Evolutionary conservation across 2,797 vertebrate genomes (phyloP), one percentile per base, ranked within the genome.

Genomic region (Arctocebus calabarensis): DNA sequence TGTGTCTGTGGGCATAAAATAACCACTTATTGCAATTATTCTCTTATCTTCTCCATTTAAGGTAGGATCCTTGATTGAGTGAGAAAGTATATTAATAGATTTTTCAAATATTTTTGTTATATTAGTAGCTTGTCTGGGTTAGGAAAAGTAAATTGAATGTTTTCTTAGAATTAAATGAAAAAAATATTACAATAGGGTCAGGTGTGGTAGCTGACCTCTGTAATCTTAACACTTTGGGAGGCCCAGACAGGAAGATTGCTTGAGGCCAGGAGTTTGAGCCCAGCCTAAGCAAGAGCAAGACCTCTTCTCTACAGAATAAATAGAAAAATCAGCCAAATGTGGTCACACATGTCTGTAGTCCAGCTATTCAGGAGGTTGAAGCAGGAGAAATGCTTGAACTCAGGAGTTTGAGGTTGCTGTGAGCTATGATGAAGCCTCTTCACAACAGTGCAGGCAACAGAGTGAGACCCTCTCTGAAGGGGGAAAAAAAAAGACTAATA

Each of bases 91-190:
- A 43, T 16, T 70, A 85, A 64, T 82, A 64, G 12, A 70, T 87
- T 92, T 94, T 95, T 88, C 37, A 95, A 92, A 82, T 2, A 43
- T 32, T 81, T 86, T 73, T 84, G 7, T 91, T 89, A 45, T 20
- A 59, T 14, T 82, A 52, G 2, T 52, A 81, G 27, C 7, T 92
- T 20, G 7, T 79, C 48, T 57, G 13, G 90, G 34, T 88, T 94
- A 88, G 40, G 27, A 68, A 95, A 93, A 94, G 34, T 57, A 84
- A 16, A 19, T 70, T 92, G 23, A 74, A 6, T 1, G 1, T 57
- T 88, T 88, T 89, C 74, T 74, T 62, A 62, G 32, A 20, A 87
- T 66, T 91, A 91, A 37, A 81, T 90, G 2, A 45, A 78, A 84
- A 78, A 13, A 57, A 37, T 78, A 66, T 37, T 34, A 73, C 7